Evolutionary conservation across 2,113 vertebrate species (phyloP).

Genomic region (Reinhardtius hippoglossoides): DNA sequence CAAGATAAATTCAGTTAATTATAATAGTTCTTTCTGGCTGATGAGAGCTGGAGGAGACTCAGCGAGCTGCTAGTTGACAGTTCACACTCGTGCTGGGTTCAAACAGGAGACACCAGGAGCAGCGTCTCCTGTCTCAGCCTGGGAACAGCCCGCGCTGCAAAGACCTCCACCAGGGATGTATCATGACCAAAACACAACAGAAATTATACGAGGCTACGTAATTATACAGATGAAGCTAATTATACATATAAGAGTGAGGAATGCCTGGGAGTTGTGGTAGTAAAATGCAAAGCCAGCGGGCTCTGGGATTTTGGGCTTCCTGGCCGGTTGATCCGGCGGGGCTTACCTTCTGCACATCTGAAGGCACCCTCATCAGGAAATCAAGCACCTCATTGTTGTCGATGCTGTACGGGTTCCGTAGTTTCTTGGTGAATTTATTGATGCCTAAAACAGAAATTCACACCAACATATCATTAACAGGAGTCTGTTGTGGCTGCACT

Average conservation of each 20-base stretch:
- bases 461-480: conserved; percentile 73
- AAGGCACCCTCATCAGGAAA: conserved; percentile 97
- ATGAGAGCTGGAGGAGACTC: not conserved
- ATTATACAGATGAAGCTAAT: conserved; percentile 77
- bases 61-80: not conserved
- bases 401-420: conserved; percentile 94
- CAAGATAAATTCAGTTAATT: not conserved
- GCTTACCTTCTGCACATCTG: conserved; percentile 97
- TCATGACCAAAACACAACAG: conserved; percentile 73
- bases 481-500: conserved; percentile 56
- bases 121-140: conserved; percentile 53
- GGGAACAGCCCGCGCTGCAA: conserved; percentile 65
- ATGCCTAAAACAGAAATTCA: conserved; percentile 87
- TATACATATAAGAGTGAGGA: conserved; percentile 68
- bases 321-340: conserved; percentile 68
- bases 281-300: conserved; percentile 58
- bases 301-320: conserved; percentile 77
- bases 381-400: conserved; percentile 96
- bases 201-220: conserved; percentile 74
- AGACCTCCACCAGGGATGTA: conserved; percentile 75
- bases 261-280: conserved; percentile 74
- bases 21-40: not conserved
- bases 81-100: conserved; percentile 23
- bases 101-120: conserved; percentile 51
- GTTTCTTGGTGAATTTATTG: conserved; percentile 99